Conservation (phyloP, 2,888 invertebrate genomes). For the Coelinius sp. region DNA sequence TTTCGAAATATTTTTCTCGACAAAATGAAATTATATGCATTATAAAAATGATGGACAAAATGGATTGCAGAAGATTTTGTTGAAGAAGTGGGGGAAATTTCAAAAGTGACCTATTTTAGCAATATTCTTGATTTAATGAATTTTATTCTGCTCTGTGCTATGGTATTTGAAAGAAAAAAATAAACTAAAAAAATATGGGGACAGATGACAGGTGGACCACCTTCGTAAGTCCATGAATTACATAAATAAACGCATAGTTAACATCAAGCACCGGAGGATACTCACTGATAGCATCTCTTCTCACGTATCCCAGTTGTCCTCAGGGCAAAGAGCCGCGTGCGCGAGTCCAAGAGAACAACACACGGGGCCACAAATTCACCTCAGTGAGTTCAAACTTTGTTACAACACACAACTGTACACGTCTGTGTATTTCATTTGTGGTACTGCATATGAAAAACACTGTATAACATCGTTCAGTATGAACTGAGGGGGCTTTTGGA, state of each 20-base stretch:
- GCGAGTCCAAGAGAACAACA: constrained; percentile 8
- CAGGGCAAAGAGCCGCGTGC: constrained; percentile 35
- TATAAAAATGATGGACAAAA: too few relatives aligned
- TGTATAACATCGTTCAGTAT: too few relatives aligned
- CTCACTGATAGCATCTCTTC: constrained; percentile 51
- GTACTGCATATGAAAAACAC: background rate
- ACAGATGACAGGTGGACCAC: constrained; percentile 53
- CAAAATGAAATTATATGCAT: background rate
- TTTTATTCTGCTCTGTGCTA: background rate
- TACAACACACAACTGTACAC: constrained; percentile 11
- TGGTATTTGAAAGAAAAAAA: background rate
- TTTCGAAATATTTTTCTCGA: background rate
- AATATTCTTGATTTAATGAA: background rate
- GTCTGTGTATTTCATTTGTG: constrained; percentile 10
- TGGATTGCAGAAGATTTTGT: too few relatives aligned
- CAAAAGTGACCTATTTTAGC: too few relatives aligned
- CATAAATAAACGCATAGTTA: constrained; percentile 55
- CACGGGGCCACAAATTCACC: constrained; percentile 46
- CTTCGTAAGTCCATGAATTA: constrained; percentile 54
- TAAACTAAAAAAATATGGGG: constrained; percentile 8
- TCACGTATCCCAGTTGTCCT: constrained; percentile 40
- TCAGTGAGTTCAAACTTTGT: constrained; percentile 23
- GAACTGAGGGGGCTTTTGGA: too few relatives aligned
- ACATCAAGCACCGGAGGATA: constrained; percentile 46
- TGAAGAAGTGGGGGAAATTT: too few relatives aligned